Evolutionary conservation across 2,888 invertebrate genomes (phyloP), one percentile per base, ranked within the genome.

Genomic region (Ectemnius continuus): DNA sequence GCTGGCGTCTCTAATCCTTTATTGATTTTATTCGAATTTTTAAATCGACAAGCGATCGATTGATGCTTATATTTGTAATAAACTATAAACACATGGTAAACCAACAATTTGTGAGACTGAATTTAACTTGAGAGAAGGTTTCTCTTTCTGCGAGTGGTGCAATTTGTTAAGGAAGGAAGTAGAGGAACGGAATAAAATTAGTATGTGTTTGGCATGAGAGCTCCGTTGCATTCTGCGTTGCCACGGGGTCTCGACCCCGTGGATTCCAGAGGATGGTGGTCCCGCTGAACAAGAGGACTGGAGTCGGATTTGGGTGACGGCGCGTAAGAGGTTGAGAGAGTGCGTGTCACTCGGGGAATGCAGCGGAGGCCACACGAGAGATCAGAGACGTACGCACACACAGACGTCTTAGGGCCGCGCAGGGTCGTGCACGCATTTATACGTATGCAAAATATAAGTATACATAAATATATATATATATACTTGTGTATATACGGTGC

Each of bases 341-440:
- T 36, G 36, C 36, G 36, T 56, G 70, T 48, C 36, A 46, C 61
- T 6, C 61, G 60, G 65, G 36, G 45, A 58, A 66, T 45, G 58
- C 65, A 70, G 8, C 46, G 47, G 18, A 64, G 23, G 4, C 52
- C 11, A 16, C 26, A 23, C 16, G 18, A 58, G 61, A 18, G 20
- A 52, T 48, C 61, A 56, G 13, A 11, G 13, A 11, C 28, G 65
- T 69, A 74, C 62, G 61, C 68, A 67, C 62, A 11, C 74, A 68
- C 59, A 36, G 66, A 65, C 70, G 75, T 75, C 70, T 76, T 75
- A 76, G 76, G 76, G 76, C 66, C 70, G 70, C 76, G 75, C 64
- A 59, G 67, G 67, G 65, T 61, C 74, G 70, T 67, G 74, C 66
- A 74, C 61, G 74, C 74, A 68, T 68, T 61, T 73, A 6, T 36